These are phyloP conservation scores for Diglossa cyanea DNA, from an alignment of 2,797 vertebrate genomes.

Conservation along the genomic window DNA sequence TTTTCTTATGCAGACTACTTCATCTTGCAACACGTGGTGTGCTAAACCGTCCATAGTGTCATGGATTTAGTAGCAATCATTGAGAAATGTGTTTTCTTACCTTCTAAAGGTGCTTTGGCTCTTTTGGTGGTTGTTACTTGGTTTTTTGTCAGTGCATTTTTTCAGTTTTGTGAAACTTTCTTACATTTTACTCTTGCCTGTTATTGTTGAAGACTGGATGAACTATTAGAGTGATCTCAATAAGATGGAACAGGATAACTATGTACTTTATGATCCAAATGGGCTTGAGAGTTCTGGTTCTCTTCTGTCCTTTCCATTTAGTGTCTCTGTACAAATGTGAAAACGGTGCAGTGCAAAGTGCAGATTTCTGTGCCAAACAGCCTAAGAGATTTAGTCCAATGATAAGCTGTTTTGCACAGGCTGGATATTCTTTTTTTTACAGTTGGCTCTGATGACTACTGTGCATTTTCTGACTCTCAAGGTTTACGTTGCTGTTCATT, in stretches of 20 bases:
- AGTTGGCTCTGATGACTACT: fast-evolving
- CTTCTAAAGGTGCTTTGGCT: background rate
- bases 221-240: background rate
- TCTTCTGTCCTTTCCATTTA: background rate
- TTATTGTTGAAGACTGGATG: background rate
- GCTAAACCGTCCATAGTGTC: fast-evolving
- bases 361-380: background rate
- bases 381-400: background rate
- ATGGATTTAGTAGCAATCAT: background rate
- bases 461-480: background rate
- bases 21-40: background rate
- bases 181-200: background rate
- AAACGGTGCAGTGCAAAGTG: background rate
- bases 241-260: background rate
- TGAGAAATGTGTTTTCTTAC: background rate
- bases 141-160: background rate
- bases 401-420: background rate
- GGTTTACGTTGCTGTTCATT: background rate
- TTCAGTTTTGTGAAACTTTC: background rate
- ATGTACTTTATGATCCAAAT: background rate
- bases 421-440: background rate
- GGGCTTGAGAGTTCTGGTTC: background rate
- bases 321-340: background rate
- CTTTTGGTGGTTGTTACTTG: background rate
- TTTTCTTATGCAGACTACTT: background rate